phyloP scores from a whole-genome alignment of 1,140 invertebrate genomes.

The Ephestia elutella region DNA sequence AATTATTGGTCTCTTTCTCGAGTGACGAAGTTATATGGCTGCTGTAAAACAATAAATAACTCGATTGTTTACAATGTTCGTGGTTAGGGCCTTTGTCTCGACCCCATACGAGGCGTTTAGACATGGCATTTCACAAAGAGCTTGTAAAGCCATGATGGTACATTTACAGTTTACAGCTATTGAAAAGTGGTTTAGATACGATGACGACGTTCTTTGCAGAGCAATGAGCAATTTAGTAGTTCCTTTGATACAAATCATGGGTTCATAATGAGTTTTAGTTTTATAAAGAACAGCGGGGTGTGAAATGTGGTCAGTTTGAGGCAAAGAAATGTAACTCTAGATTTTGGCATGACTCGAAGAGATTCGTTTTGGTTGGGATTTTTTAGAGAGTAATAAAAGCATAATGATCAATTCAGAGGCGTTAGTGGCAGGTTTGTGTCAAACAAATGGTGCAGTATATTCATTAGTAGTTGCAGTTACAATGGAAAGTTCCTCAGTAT shows the following conservation, averaged over 20 bases:
- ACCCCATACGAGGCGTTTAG: conserved; percentile 50
- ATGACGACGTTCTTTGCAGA: conserved; percentile 26
- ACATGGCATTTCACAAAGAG: conserved; percentile 34
- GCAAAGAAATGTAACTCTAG: conserved; percentile 30
- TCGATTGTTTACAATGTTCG: conserved; percentile 52
- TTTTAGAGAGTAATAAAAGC: conserved; percentile 4
- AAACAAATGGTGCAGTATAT: not conserved
- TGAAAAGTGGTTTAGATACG: conserved; percentile 30
- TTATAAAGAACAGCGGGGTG: conserved; percentile 43
- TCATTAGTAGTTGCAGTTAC: too few species aligned
- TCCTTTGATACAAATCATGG: conserved; percentile 38
- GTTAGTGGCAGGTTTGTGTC: not conserved
- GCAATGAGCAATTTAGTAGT: conserved; percentile 35
- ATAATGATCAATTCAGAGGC: not conserved
- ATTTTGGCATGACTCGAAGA: conserved; percentile 25
- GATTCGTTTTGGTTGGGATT: conserved; percentile 14
- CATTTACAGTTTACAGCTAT: conserved; percentile 46
- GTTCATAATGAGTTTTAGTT: conserved; percentile 17
- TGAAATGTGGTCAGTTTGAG: conserved; percentile 18
- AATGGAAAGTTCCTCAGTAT: too few species aligned
- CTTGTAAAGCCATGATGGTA: conserved; percentile 48
- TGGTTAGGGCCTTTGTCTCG: conserved; percentile 29
- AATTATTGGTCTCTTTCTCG: conserved; percentile 45
- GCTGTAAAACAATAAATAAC: conserved; percentile 69
- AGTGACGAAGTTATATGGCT: conserved; percentile 55